These are phyloP conservation scores for Mythimna pallens DNA, from an alignment of 2,888 invertebrate genomes.

Conservation along the genomic window DNA sequence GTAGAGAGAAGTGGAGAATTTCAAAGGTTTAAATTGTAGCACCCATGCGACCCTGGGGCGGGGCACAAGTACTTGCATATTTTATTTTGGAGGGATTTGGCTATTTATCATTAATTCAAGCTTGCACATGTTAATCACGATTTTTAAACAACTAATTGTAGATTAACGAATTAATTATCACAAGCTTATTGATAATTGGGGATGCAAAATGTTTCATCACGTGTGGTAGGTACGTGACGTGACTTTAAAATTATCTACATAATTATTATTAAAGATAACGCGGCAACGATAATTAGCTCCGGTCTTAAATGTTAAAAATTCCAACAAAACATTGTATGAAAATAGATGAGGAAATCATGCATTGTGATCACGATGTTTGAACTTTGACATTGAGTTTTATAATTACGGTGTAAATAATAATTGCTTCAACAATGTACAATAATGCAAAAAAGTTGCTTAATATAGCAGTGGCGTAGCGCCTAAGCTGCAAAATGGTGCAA, in stretches of 20 bases:
- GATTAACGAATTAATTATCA: conserved; percentile 18
- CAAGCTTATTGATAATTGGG: neutral
- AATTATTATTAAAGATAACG: neutral
- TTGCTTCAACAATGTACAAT: conserved; percentile 21
- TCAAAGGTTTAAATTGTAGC: too few species aligned
- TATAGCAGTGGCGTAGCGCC: neutral
- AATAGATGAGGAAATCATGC: conserved; percentile 24
- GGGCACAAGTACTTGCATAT: too few species aligned
- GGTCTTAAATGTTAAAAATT: neutral
- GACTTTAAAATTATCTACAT: conserved; percentile 3
- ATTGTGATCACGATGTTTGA: conserved; percentile 28
- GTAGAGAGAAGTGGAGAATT: too few species aligned
- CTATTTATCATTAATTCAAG: conserved; percentile 6
- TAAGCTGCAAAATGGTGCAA: neutral
- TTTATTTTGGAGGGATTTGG: too few species aligned
- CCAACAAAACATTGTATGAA: conserved; percentile 4
- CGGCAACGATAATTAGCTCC: neutral
- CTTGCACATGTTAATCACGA: conserved; percentile 4
- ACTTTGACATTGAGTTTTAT: conserved; percentile 44
- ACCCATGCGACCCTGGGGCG: too few species aligned
- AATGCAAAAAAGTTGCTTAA: conserved; percentile 15
- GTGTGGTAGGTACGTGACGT: neutral
- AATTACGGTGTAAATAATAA: conserved; percentile 13
- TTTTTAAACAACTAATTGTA: conserved; percentile 20
- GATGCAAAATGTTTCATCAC: conserved; percentile 2